A percentile compares a stretch with the other conserved stretches of the same genome.
phyloP scores from a whole-genome alignment of 2,888 invertebrate genomes.

The Sesia bembeciformis region DNA sequence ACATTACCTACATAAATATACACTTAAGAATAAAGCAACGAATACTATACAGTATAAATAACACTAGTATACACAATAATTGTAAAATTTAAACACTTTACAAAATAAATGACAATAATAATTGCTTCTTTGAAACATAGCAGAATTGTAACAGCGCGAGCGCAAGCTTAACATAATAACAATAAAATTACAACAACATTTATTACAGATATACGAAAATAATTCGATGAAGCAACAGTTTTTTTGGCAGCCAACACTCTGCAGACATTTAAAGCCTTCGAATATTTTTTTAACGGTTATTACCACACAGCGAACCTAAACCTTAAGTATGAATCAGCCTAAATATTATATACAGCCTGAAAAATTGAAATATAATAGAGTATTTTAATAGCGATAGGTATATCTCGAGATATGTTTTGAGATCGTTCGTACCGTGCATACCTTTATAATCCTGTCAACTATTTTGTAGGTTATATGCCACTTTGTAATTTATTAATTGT shows the following conservation, averaged over 20 bases:
- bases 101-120: too few species aligned
- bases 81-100: too few species aligned
- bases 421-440: too few species aligned
- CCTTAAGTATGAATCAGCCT: neutral
- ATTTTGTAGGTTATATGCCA: too few species aligned
- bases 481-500: too few species aligned
- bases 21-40: neutral
- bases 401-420: too few species aligned
- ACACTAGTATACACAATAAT: too few species aligned
- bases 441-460: too few species aligned
- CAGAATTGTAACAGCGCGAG: slow-evolving; percentile 37
- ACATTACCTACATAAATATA: neutral
- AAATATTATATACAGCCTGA: neutral
- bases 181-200: slow-evolving; percentile 21
- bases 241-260: slow-evolving; percentile 68
- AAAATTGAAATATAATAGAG: too few species aligned
- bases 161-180: slow-evolving; percentile 51
- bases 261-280: slow-evolving; percentile 68
- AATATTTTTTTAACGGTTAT: slow-evolving; percentile 30
- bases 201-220: slow-evolving; percentile 8
- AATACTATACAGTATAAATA: neutral
- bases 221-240: slow-evolving; percentile 22
- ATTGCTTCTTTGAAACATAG: too few species aligned
- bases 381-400: too few species aligned
- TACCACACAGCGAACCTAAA: slow-evolving; percentile 56